Evolutionary conservation across 2,888 invertebrate genomes (phyloP).

Genomic region (Lasius platythorax): DNA sequence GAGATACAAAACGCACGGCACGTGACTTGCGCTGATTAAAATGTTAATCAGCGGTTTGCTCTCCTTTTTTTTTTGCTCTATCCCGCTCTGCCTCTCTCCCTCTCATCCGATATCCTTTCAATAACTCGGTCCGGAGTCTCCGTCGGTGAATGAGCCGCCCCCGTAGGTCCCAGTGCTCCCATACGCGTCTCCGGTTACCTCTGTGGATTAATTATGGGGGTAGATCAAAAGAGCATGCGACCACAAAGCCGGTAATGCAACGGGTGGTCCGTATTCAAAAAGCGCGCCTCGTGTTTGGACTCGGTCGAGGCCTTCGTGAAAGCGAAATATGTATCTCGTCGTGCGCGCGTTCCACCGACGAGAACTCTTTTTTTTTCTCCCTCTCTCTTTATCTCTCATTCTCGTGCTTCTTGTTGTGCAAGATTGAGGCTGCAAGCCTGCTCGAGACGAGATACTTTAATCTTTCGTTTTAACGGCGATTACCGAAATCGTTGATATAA

Average conservation of each 20-base stretch:
- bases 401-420: background rate
- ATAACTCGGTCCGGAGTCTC: constrained; percentile 80
- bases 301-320: constrained; percentile 37
- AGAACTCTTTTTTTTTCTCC: background rate
- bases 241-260: constrained; percentile 83
- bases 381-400: background rate
- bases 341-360: background rate
- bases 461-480: constrained; percentile 6
- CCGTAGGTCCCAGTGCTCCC: constrained; percentile 80
- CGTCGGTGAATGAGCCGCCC: constrained; percentile 79
- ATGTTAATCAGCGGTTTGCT: constrained; percentile 82
- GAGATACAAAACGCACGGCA: constrained; percentile 77
- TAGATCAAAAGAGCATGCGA: constrained; percentile 85
- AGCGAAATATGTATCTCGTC: constrained; percentile 47
- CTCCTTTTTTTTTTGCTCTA: constrained; percentile 61
- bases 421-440: background rate
- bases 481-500: constrained; percentile 8
- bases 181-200: constrained; percentile 85
- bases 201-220: constrained; percentile 85
- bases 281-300: constrained; percentile 57
- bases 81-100: constrained; percentile 42
- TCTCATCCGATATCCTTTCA: constrained; percentile 84
- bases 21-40: constrained; percentile 84
- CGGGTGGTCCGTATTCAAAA: constrained; percentile 77
- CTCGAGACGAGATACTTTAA: background rate